phyloP scores from a whole-genome alignment of 2,113 vertebrate species.

The Stictonetta naevosa region DNA sequence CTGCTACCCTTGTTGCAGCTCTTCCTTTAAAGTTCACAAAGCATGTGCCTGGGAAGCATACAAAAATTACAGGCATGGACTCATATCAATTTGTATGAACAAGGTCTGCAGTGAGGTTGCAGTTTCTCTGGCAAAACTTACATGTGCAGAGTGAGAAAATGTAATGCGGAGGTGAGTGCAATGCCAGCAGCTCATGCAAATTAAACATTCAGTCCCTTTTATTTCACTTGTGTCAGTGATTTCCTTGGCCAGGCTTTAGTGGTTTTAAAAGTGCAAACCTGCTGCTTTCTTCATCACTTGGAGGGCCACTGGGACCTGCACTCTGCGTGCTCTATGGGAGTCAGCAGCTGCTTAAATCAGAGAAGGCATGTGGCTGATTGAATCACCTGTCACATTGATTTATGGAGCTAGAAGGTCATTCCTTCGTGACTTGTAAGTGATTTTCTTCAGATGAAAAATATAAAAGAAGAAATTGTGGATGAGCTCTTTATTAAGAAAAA shows the following conservation, averaged over 20 bases:
- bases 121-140: neutral
- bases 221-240: slow-evolving; percentile 65
- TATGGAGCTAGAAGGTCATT: slow-evolving; percentile 60
- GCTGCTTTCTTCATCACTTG: slow-evolving; percentile 30
- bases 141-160: fast-evolving
- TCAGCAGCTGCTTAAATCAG: slow-evolving; percentile 60
- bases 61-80: neutral
- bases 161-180: fast-evolving
- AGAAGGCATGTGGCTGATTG: slow-evolving; percentile 53
- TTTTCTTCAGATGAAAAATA: slow-evolving; percentile 1
- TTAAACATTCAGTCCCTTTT: slow-evolving; percentile 41
- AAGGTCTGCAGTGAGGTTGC: fast-evolving
- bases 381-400: slow-evolving; percentile 69
- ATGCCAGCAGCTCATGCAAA: neutral
- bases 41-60: neutral
- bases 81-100: neutral
- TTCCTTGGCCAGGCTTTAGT: slow-evolving; percentile 61
- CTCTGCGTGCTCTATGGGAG: neutral
- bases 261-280: slow-evolving; percentile 60
- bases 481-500: slow-evolving; percentile 17
- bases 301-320: neutral
- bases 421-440: neutral
- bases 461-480: neutral
- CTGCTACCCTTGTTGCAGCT: neutral
- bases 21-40: neutral